Evolutionary conservation across 2,113 vertebrate species (phyloP).

Genomic region (Notechis scutatus): DNA sequence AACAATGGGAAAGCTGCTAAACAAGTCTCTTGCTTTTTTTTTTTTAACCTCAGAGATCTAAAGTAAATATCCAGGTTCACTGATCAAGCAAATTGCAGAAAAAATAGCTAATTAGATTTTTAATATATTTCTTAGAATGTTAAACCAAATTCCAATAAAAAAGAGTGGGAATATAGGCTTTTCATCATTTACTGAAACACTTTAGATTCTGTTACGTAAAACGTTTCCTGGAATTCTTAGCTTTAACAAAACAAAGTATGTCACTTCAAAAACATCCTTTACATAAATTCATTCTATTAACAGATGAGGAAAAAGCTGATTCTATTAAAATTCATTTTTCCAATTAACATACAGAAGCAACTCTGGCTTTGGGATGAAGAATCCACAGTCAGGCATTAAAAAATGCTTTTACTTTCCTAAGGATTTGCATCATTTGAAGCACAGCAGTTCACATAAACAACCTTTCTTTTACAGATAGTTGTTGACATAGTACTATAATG

Average conservation of each 20-base stretch:
- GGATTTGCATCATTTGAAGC: background rate
- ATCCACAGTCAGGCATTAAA: background rate
- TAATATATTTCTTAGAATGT: background rate
- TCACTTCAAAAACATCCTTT: background rate
- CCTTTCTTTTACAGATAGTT: no score
- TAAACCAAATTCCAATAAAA: background rate
- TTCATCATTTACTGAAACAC: background rate
- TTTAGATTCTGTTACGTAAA: background rate
- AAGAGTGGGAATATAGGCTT: background rate
- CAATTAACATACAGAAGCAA: background rate
- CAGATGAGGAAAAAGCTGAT: background rate
- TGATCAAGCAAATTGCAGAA: background rate
- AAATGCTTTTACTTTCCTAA: background rate
- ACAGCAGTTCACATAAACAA: background rate
- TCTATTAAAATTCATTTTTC: background rate
- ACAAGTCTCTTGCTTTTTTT: background rate
- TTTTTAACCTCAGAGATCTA: background rate
- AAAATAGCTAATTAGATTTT: background rate
- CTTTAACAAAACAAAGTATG: background rate
- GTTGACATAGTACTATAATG: no score
- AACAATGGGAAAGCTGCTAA: background rate
- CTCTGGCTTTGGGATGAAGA: background rate
- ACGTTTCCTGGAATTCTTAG: background rate
- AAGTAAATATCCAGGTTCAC: background rate
- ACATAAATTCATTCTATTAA: background rate